phyloP scores from a whole-genome alignment of 2,888 invertebrate species.

The Endomychus coccineus region DNA sequence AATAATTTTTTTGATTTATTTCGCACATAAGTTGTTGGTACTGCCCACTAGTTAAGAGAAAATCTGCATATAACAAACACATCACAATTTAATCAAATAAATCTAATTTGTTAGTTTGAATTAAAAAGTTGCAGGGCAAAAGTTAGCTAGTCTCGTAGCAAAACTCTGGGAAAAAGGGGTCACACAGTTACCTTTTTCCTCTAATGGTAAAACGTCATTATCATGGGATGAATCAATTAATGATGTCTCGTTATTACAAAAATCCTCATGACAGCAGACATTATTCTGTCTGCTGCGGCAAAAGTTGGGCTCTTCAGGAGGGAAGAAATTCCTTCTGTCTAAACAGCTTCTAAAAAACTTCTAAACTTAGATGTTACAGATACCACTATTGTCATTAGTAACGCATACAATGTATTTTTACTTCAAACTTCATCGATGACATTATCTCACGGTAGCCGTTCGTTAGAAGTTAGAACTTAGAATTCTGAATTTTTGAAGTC shows the following conservation, averaged over 20 bases:
- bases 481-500: too few species aligned
- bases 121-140: too few species aligned
- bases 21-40: constrained; percentile 14
- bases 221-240: constrained; percentile 21
- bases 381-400: too few species aligned
- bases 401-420: too few species aligned
- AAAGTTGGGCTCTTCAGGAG: constrained; percentile 52
- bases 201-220: constrained; percentile 16
- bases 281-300: constrained; percentile 43
- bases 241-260: constrained; percentile 48
- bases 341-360: constrained; percentile 38
- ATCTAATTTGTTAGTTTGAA: constrained; percentile 13
- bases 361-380: too few species aligned
- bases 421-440: too few species aligned
- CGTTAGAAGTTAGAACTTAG: too few species aligned
- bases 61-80: constrained; percentile 6
- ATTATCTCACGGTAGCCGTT: too few species aligned
- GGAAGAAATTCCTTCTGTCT: constrained; percentile 45
- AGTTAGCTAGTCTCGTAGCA: too few species aligned
- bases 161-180: constrained; percentile 14
- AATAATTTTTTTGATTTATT: too few species aligned
- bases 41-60: too few species aligned
- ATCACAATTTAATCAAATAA: constrained; percentile 18
- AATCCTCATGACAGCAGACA: constrained; percentile 51
- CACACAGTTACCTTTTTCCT: constrained; percentile 29